Evolutionary conservation across 2,888 invertebrate species (phyloP).

Genomic region (Drosophila cracens): DNA sequence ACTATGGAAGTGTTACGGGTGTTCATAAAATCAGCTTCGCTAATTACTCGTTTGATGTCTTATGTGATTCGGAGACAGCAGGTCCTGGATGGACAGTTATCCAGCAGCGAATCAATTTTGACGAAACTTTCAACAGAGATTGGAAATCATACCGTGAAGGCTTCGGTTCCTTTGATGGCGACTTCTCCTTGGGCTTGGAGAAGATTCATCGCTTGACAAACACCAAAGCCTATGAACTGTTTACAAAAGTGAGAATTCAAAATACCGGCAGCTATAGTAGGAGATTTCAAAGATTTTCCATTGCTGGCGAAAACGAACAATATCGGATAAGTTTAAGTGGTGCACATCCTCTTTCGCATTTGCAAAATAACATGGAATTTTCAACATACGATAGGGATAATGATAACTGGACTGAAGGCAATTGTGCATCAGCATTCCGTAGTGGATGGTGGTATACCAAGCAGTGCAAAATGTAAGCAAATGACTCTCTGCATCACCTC

Average conservation of each 20-base stretch:
- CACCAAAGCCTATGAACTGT: rapidly evolving
- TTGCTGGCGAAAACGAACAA: background rate
- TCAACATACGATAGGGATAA: background rate
- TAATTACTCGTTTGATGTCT: no score
- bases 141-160: rapidly evolving
- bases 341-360: rapidly evolving
- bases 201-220: no score
- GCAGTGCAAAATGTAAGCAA: rapidly evolving
- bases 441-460: rapidly evolving
- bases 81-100: no score
- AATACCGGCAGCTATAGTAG: no score
- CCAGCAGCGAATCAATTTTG: rapidly evolving
- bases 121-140: no score
- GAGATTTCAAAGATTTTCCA: background rate
- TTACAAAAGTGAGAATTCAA: no score
- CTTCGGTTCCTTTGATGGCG: no score
- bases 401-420: rapidly evolving
- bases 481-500: background rate
- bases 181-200: no score
- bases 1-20: no score
- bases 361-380: background rate
- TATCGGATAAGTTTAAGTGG: background rate
- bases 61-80: no score
- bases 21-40: no score
- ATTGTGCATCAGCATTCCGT: rapidly evolving